These are phyloP conservation scores for Lepidurus apus DNA, from an alignment of 1,140 invertebrate genomes.

Conservation along the genomic window DNA sequence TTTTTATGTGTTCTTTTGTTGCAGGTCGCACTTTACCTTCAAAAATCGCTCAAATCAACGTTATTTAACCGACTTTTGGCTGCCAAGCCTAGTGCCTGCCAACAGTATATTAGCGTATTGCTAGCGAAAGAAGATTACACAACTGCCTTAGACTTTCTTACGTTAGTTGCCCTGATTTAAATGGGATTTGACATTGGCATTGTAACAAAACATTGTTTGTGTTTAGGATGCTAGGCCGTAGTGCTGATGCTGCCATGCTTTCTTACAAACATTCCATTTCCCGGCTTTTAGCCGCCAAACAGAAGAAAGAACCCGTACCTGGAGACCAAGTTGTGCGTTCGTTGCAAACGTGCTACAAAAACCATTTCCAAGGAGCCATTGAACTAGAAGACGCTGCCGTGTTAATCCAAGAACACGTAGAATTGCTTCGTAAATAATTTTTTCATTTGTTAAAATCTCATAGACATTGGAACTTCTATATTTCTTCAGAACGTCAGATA, in stretches of 20 bases:
- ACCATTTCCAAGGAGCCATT: neutral
- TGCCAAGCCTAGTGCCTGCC: neutral
- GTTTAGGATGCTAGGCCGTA: neutral
- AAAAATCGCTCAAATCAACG: neutral
- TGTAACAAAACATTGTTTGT: neutral
- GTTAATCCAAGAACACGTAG: neutral
- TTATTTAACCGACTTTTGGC: constrained; percentile 1
- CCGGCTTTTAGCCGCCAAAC: neutral
- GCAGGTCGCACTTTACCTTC: neutral
- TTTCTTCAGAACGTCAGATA: neutral
- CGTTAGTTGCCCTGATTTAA: neutral
- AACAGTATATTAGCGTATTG: neutral
- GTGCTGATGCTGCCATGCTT: neutral
- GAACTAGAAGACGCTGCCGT: neutral
- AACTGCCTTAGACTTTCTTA: neutral
- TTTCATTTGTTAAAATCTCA: neutral
- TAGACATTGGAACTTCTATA: neutral
- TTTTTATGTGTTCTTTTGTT: neutral
- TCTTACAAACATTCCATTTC: neutral
- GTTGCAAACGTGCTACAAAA: neutral
- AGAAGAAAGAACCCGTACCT: neutral
- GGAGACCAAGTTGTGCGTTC: neutral
- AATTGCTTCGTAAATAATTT: constrained; percentile 5
- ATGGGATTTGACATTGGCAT: neutral
- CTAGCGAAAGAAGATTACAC: constrained; percentile 8